phyloP scores from a whole-genome alignment of 2,797 vertebrate species.

The Salarias fasciatus region DNA sequence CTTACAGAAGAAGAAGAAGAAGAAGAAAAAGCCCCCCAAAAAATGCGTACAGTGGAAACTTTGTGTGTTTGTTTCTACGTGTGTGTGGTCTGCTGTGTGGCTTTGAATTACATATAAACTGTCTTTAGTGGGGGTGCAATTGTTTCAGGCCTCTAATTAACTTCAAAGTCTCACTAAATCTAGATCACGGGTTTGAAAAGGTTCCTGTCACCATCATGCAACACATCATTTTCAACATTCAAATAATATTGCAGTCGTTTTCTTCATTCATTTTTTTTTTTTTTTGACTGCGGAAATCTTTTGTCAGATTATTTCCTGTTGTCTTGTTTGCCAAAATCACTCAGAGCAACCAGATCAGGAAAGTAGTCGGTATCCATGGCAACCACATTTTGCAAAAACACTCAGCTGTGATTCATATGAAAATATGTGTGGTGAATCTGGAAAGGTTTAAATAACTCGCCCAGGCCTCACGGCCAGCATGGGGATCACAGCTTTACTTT shows the following conservation, averaged over 20 bases:
- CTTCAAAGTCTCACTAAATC: conserved; percentile 16
- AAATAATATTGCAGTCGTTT: background rate
- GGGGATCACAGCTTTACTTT: conserved; percentile 11
- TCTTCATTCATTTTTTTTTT: background rate
- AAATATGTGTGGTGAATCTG: conserved; percentile 27
- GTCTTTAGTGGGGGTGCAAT: conserved; percentile 7
- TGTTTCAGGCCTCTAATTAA: conserved; percentile 49
- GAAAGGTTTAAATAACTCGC: conserved; percentile 5
- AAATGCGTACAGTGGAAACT: conserved; percentile 24
- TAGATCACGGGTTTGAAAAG: conserved; percentile 12
- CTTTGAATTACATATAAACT: conserved; percentile 21
- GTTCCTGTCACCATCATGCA: conserved; percentile 3
- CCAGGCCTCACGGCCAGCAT: background rate
- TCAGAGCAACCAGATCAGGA: background rate
- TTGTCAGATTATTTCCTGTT: conserved; percentile 18
- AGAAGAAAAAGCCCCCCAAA: background rate
- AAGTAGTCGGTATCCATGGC: conserved; percentile 10
- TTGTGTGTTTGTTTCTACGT: conserved; percentile 21
- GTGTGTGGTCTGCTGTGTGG: conserved; percentile 7
- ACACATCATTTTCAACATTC: background rate
- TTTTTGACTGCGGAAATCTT: conserved; percentile 21
- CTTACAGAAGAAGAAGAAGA: conserved; percentile 10
- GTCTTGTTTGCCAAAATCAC: conserved; percentile 8
- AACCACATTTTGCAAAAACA: conserved; percentile 17
- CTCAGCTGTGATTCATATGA: conserved; percentile 34